phyloP scores from a whole-genome alignment of 2,797 vertebrate species.

The Pteronotus mesoamericanus region DNA sequence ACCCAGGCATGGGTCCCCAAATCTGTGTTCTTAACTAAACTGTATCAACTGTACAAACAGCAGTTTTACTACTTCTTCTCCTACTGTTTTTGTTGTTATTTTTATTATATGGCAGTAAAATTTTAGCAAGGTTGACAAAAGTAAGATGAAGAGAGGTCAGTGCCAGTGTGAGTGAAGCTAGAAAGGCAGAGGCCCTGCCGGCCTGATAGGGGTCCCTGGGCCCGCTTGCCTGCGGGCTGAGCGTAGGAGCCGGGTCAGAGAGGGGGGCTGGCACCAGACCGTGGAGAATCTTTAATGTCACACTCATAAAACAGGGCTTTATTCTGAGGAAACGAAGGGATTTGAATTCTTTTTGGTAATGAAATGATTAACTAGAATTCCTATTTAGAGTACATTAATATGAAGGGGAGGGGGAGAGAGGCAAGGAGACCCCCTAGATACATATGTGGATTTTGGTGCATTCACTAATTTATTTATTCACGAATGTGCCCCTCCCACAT shows the following conservation, averaged over 20 bases:
- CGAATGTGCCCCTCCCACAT: not conserved
- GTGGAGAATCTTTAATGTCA: not conserved
- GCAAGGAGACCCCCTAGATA: not conserved
- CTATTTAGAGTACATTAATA: not conserved
- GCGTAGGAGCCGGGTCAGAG: not conserved
- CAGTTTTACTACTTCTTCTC: not conserved
- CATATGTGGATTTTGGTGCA: not conserved
- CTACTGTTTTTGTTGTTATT: not conserved
- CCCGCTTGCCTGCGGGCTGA: not conserved
- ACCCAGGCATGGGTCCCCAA: not conserved
- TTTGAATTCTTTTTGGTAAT: not conserved
- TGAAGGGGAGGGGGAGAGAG: accelerated
- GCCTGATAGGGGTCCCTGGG: not conserved
- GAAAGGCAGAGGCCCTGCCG: not conserved
- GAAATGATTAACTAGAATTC: not conserved
- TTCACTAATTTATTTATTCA: not conserved
- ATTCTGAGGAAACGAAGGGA: not conserved
- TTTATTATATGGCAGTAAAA: not conserved
- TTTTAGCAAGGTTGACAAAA: not conserved
- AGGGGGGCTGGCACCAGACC: accelerated
- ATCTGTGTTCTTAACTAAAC: not conserved
- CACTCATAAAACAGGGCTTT: not conserved
- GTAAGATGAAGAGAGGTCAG: not conserved
- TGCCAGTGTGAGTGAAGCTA: not conserved
- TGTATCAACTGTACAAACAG: not conserved